These are phyloP conservation scores for Gnathonemus longibarbis DNA, from an alignment of 2,113 vertebrate species.

Conservation along the genomic window DNA sequence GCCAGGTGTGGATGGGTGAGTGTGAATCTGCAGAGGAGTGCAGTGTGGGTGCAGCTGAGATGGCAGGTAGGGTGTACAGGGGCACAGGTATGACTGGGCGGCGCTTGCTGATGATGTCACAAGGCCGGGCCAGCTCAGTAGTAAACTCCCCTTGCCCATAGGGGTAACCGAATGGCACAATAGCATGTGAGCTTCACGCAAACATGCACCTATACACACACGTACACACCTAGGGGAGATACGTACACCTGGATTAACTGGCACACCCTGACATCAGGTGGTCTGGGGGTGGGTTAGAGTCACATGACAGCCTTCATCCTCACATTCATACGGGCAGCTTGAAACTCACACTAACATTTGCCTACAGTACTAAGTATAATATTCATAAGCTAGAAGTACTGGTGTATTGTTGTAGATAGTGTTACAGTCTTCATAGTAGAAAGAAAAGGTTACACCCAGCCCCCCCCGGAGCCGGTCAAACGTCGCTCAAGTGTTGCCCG, in stretches of 20 bases:
- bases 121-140: constrained; percentile 52
- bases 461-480: constrained; percentile 19
- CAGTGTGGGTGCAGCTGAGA: constrained; percentile 25
- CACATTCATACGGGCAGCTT: constrained; percentile 36
- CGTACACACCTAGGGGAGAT: neutral
- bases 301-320: constrained; percentile 25
- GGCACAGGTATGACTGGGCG: constrained; percentile 30
- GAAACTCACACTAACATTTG: constrained; percentile 58
- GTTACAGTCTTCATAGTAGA: constrained; percentile 65
- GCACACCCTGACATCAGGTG: neutral
- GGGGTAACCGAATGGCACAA: constrained; percentile 10
- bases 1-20: constrained; percentile 11
- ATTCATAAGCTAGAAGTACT: constrained; percentile 61
- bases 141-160: constrained; percentile 35
- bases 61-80: constrained; percentile 28
- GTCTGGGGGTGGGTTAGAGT: neutral
- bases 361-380: constrained; percentile 65
- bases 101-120: constrained; percentile 53
- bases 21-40: constrained; percentile 33
- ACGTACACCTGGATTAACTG: neutral
- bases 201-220: constrained; percentile 32
- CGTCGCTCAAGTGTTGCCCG: neutral
- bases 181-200: constrained; percentile 3
- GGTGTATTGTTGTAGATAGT: constrained; percentile 61
- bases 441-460: constrained; percentile 36